Conservation (phyloP, 2,888 invertebrate genomes). For the Biston betularia region DNA sequence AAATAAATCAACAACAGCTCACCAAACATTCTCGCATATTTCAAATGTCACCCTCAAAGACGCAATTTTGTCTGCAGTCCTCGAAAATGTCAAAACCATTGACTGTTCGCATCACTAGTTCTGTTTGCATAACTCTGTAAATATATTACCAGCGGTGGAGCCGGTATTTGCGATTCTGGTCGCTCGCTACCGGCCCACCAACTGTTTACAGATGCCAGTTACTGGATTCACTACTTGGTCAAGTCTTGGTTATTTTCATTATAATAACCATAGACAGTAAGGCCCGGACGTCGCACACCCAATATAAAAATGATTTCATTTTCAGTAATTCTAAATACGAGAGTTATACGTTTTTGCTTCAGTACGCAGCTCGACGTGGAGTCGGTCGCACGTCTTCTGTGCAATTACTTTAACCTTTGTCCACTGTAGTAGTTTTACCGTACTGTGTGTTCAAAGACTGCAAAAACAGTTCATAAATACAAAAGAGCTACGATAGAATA, state of each 20-base stretch:
- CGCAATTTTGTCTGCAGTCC: background rate
- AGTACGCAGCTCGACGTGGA: too few relatives aligned
- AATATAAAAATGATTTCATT: too few relatives aligned
- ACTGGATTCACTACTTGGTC: slow-evolving; percentile 2
- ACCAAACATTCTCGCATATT: background rate
- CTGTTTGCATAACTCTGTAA: slow-evolving; percentile 24
- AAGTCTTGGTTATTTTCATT: background rate
- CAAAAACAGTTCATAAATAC: too few relatives aligned
- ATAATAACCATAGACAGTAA: too few relatives aligned
- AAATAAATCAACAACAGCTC: background rate
- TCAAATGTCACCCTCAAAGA: background rate
- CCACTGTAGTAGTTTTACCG: too few relatives aligned
- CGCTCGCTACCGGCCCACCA: slow-evolving; percentile 1
- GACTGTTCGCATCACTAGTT: slow-evolving; percentile 22
- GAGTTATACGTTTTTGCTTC: too few relatives aligned
- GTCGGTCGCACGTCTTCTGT: too few relatives aligned
- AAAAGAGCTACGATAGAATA: too few relatives aligned
- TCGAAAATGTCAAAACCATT: slow-evolving; percentile 9
- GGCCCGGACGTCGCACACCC: too few relatives aligned
- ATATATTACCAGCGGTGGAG: slow-evolving; percentile 24
- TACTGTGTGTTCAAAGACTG: too few relatives aligned
- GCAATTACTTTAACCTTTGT: too few relatives aligned
- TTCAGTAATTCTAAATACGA: too few relatives aligned
- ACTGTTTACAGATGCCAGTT: slow-evolving; percentile 2
- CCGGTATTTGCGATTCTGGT: slow-evolving; percentile 12